Evolutionary conservation across 2,113 vertebrate genomes (phyloP), one percentile per base, ranked within the genome.

Genomic region (Megaleporinus macrocephalus): DNA sequence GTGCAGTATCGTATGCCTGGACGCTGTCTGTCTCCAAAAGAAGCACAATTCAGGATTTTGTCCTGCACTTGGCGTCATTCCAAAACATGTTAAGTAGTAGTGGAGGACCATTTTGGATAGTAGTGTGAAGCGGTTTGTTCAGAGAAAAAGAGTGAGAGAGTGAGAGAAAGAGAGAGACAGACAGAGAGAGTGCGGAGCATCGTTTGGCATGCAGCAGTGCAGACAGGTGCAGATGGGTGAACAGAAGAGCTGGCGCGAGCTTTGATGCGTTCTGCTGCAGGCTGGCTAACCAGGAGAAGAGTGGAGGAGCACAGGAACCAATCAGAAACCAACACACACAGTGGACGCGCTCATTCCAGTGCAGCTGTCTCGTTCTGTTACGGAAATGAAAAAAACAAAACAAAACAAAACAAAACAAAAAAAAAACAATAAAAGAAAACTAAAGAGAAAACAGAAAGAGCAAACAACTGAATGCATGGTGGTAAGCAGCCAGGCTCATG

Each of bases 121-220:
- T 44, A n/a, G 79, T 83, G 61, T 73, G 73, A 57, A 80, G 53
- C 41, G 14, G 49, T 55, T 71, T 68, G 70, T 76, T 78, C 62
- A 66, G 24, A 66, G 62, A 53, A 1, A 68, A 20, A 73, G 44
- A 74, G 75, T 47, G 53, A 66, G 57, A 73, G 62, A 49, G 29
- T 53, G 30, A 73, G 44, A 78, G 75, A 57, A 36, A 66, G 57
- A 74, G 62, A 49, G 81, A 79, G 22, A 14, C 81, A 81, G 73
- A 85, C 27, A 90, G 77, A 65, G 59, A 77, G 78, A 84, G 57
- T 83, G 78, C 66, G 29, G 72, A 82, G 72, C 57, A 66, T 83
- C 61, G 27, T 75, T 85, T 86, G 80, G 88, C 89, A 88, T 90
- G 88, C 87, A 91, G 89, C 84, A 84, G 78, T 90, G 74, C 76